Conservation (phyloP, 1,140 invertebrate genomes). For the Bombus picipes region DNA sequence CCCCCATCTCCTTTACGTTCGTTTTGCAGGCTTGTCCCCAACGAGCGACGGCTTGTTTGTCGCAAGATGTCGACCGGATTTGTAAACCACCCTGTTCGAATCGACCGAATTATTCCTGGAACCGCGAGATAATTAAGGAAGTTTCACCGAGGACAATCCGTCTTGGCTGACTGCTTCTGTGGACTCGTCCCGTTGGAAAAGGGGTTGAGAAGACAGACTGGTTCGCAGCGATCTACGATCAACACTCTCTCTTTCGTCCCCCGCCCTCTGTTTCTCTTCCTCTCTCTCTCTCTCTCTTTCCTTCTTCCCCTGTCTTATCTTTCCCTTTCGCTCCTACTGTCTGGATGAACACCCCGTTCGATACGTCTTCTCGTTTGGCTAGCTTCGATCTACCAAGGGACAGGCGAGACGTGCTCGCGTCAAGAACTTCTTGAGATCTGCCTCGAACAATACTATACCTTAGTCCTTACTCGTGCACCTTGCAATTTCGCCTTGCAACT, state of each 20-base stretch:
- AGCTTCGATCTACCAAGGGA: slow-evolving; percentile 1
- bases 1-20: background rate
- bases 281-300: background rate
- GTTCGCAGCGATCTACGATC: slow-evolving; percentile 33
- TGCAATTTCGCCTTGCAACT: slow-evolving; percentile 35
- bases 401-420: background rate
- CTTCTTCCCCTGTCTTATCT: background rate
- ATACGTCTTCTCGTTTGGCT: slow-evolving; percentile 38
- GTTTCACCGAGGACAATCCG: slow-evolving; percentile 79
- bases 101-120: slow-evolving; percentile 73
- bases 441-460: slow-evolving; percentile 21
- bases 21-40: slow-evolving; percentile 22
- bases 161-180: slow-evolving; percentile 59
- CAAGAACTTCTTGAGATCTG: slow-evolving; percentile 33
- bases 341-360: slow-evolving; percentile 25
- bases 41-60: slow-evolving; percentile 59
- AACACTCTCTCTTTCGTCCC: background rate
- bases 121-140: slow-evolving; percentile 80
- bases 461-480: background rate
- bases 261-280: background rate
- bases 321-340: background rate
- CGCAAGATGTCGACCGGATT: slow-evolving; percentile 51
- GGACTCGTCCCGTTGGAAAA: background rate
- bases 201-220: slow-evolving; percentile 16
- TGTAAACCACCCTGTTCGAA: slow-evolving; percentile 68